These are phyloP conservation scores for Sinocyclocheilus maitianheensis DNA, from an alignment of 2,113 vertebrate genomes.

Conservation along the genomic window DNA sequence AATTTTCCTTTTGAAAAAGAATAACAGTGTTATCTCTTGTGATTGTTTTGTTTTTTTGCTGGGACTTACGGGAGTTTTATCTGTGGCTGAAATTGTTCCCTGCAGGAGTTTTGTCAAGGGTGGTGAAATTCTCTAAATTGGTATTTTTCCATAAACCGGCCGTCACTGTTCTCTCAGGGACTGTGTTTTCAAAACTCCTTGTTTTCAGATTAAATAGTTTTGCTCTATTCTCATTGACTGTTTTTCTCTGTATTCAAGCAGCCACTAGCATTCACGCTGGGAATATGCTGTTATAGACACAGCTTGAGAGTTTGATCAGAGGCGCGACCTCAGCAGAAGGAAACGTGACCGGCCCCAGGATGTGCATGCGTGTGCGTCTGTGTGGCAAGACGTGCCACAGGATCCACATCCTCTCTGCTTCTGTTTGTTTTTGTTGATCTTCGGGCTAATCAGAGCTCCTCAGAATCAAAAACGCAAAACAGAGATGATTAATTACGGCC, in stretches of 20 bases:
- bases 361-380: not conserved
- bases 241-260: not conserved
- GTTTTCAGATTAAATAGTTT: conserved; percentile 30
- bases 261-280: not conserved
- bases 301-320: conserved; percentile 30
- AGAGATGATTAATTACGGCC: conserved; percentile 31
- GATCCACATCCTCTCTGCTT: conserved; percentile 25
- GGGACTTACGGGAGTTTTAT: conserved; percentile 42
- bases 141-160: conserved; percentile 68
- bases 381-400: not conserved
- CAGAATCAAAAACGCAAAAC: conserved; percentile 8
- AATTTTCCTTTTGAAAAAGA: conserved; percentile 1
- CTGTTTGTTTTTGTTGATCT: conserved; percentile 45
- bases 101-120: conserved; percentile 56
- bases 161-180: conserved; percentile 46
- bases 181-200: conserved; percentile 51
- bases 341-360: conserved; percentile 30
- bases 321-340: conserved; percentile 17
- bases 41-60: conserved; percentile 24
- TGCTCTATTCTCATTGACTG: not conserved
- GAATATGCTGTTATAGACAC: not conserved
- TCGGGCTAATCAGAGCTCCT: conserved; percentile 42
- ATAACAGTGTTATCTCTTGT: not conserved
- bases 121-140: conserved; percentile 56
- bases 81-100: conserved; percentile 48